Base-by-base conservation (phyloP, 2,113 vertebrate species). In the Dendrocopos noguchii region DNA sequence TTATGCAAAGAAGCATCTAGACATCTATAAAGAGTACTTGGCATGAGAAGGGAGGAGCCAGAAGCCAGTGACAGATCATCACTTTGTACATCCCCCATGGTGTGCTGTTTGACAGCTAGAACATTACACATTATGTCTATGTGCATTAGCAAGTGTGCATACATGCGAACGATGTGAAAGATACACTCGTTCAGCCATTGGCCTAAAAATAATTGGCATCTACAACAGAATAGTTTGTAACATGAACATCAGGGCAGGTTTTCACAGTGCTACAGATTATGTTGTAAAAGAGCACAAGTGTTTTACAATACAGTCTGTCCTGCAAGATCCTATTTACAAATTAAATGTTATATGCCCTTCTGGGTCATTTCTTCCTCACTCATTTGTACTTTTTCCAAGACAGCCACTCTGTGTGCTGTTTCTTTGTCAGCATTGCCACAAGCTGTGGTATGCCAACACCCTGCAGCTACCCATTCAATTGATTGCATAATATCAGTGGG, bases 361-460 rank as follows among this genome's bases (percentile, higher is more conserved):
- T 88, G 80, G 89, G 75, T 89, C 67, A 93, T 84, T 93, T 94
- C 72, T 55, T 93, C 79, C 46, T 91, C 53, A 82, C 84, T 94
- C 65, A 73, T 86, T 84, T 91, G 50, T 73, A 47, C 67, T 33
- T 93, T 95, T 95, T 92, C 79, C 42, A 73, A 84, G 84, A 84
- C 16, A 66, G 72, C 31, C 36, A 67, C 64, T 53, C 16, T 52
- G 36, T 70, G 50, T 85, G 78, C 67, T 65, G 25, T 74, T 92
- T 74, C 61, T 72, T 80, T 95, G 93, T 91, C 84, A 92, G 75
- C 65, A 85, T 29, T 83, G 47, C 76, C 75, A 80, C 93, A 84
- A 84, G 90, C 91, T 92, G 93, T 71, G 72, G 46, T 84, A 82
- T 89, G 87, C 63, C 91, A 96, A 73, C 79, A 92, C 52, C 93